Evolutionary conservation across 2,888 invertebrate genomes (phyloP).

Genomic region (Brachycybe producta): DNA sequence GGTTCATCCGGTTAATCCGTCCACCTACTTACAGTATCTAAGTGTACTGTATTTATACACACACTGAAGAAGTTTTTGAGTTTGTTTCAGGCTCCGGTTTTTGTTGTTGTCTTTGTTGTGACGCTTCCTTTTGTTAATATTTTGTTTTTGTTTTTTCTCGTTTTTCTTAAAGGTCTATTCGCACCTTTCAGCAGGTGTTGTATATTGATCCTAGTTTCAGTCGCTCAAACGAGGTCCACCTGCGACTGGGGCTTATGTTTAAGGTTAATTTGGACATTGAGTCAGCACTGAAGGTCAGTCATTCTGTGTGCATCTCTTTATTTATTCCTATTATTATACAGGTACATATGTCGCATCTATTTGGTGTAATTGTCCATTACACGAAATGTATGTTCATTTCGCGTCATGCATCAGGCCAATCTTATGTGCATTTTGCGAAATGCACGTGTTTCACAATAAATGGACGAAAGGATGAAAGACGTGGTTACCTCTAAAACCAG

Average conservation of each 20-base stretch:
- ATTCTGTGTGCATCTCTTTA: neutral
- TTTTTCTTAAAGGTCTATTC: conserved; percentile 67
- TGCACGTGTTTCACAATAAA: neutral
- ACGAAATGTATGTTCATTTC: too few species aligned
- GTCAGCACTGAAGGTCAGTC: conserved; percentile 57
- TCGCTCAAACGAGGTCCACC: conserved; percentile 88
- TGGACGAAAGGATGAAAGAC: too few species aligned
- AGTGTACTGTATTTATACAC: too few species aligned
- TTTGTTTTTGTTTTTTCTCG: conserved; percentile 29
- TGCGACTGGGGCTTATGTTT: conserved; percentile 93
- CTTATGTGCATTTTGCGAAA: too few species aligned
- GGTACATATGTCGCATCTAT: too few species aligned
- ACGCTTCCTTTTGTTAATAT: neutral
- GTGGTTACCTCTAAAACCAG: too few species aligned
- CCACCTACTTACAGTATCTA: too few species aligned
- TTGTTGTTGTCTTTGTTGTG: neutral
- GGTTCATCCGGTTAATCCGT: too few species aligned
- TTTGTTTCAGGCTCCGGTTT: too few species aligned
- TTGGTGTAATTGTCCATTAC: too few species aligned
- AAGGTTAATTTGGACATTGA: conserved; percentile 87
- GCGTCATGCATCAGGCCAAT: too few species aligned
- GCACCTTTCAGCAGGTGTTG: conserved; percentile 85
- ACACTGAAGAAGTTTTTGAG: too few species aligned
- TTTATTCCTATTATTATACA: neutral
- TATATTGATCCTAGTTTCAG: conserved; percentile 87